Conservation (phyloP, 2,113 vertebrate genomes). For the Pseudorectes ferrugineus region DNA sequence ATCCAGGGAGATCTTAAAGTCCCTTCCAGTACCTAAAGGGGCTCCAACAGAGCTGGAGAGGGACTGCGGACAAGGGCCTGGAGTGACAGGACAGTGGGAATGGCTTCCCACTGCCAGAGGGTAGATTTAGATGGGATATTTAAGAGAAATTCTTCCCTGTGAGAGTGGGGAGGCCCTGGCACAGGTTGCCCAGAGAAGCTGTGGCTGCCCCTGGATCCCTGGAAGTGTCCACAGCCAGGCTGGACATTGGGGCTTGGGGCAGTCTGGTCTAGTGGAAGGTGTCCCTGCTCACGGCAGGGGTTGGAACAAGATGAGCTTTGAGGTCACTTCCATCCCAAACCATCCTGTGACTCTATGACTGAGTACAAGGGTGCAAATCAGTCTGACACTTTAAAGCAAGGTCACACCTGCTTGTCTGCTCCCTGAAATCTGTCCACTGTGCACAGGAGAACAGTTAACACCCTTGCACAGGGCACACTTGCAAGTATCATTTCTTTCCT, state of each 20-base stretch:
- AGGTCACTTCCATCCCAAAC: neutral
- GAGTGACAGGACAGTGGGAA: neutral
- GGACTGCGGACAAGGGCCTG: no score
- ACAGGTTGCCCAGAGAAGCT: neutral
- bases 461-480: neutral
- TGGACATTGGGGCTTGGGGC: neutral
- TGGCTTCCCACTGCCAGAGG: neutral
- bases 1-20: neutral
- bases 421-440: neutral
- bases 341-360: neutral
- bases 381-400: neutral
- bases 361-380: neutral
- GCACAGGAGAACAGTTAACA: neutral
- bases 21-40: neutral
- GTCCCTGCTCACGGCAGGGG: neutral
- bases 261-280: neutral
- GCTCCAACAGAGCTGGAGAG: neutral
- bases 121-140: no score
- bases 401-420: neutral
- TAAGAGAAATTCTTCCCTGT: rapidly evolving
- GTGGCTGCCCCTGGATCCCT: neutral
- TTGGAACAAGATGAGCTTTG: rapidly evolving
- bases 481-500: neutral
- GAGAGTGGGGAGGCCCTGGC: rapidly evolving
- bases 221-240: neutral